Evolutionary conservation across 2,888 invertebrate genomes (phyloP).

Genomic region (Deilephila elpenor): DNA sequence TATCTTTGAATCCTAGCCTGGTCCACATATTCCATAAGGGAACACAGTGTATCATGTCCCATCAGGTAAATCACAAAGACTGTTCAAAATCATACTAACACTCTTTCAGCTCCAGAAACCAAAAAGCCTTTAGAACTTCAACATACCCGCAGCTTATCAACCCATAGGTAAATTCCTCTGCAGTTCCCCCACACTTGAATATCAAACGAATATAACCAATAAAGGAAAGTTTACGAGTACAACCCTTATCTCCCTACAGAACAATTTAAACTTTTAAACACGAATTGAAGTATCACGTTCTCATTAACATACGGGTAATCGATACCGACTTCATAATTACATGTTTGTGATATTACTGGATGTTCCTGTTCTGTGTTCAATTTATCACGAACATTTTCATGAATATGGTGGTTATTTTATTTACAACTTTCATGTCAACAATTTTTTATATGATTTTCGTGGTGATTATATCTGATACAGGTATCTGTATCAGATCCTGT

Average conservation of each 20-base stretch:
- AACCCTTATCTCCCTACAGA: constrained; percentile 28
- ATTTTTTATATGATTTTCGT: too few relatives aligned
- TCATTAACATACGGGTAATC: constrained; percentile 73
- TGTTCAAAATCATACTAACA: too few relatives aligned
- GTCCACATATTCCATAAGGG: too few relatives aligned
- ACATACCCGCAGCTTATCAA: background rate
- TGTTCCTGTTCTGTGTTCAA: constrained; percentile 17
- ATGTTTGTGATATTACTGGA: constrained; percentile 48
- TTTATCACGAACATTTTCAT: background rate
- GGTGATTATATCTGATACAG: too few relatives aligned
- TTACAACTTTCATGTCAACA: too few relatives aligned
- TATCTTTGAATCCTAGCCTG: too few relatives aligned
- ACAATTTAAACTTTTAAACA: constrained; percentile 28
- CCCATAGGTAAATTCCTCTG: background rate
- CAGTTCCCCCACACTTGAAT: background rate
- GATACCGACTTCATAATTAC: constrained; percentile 69
- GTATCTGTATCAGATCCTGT: too few relatives aligned
- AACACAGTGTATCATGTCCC: too few relatives aligned
- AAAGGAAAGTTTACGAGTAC: constrained; percentile 25
- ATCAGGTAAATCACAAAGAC: too few relatives aligned
- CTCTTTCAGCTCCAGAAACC: too few relatives aligned
- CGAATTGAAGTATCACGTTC: constrained; percentile 51
- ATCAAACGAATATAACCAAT: constrained; percentile 9
- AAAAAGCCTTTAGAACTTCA: too few relatives aligned
- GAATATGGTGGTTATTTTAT: too few relatives aligned